Conservation (phyloP, 2,797 vertebrate species). For the Acanthopagrus latus region DNA sequence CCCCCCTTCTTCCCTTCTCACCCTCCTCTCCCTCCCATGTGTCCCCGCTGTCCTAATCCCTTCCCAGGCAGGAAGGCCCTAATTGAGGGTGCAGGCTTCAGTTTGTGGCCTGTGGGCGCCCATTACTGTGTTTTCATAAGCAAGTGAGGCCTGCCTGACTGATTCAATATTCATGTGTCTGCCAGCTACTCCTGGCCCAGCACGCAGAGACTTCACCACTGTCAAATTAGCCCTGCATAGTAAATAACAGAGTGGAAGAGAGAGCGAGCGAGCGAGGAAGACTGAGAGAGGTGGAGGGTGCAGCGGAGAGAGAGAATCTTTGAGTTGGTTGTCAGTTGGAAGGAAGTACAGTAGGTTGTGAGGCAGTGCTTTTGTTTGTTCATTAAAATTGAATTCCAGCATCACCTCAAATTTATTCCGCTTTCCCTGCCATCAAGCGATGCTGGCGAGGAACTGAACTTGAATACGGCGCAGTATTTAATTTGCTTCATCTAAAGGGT, state of each 20-base stretch:
- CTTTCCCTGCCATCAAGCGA: slow-evolving; percentile 35
- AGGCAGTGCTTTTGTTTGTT: slow-evolving; percentile 81
- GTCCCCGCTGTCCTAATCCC: slow-evolving; percentile 89
- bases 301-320: slow-evolving; percentile 65
- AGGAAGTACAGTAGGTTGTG: slow-evolving; percentile 78
- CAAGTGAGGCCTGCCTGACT: slow-evolving; percentile 91
- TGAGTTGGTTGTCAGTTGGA: slow-evolving; percentile 82
- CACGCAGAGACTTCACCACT: slow-evolving; percentile 85
- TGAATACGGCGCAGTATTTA: slow-evolving; percentile 28
- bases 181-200: slow-evolving; percentile 89
- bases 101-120: slow-evolving; percentile 91
- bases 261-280: slow-evolving; percentile 49
- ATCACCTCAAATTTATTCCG: slow-evolving; percentile 62
- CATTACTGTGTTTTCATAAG: slow-evolving; percentile 93
- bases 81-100: slow-evolving; percentile 92
- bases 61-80: slow-evolving; percentile 91
- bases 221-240: slow-evolving; percentile 91
- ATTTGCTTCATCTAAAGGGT: slow-evolving; percentile 30
- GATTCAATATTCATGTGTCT: slow-evolving; percentile 94
- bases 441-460: slow-evolving; percentile 47
- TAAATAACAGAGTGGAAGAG: slow-evolving; percentile 83
- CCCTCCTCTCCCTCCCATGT: slow-evolving; percentile 81
- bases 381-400: slow-evolving; percentile 78
- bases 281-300: slow-evolving; percentile 58
- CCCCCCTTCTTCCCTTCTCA: slow-evolving; percentile 84